Conservation (phyloP, 2,797 vertebrate species). For the Propithecus deckenii region DNA sequence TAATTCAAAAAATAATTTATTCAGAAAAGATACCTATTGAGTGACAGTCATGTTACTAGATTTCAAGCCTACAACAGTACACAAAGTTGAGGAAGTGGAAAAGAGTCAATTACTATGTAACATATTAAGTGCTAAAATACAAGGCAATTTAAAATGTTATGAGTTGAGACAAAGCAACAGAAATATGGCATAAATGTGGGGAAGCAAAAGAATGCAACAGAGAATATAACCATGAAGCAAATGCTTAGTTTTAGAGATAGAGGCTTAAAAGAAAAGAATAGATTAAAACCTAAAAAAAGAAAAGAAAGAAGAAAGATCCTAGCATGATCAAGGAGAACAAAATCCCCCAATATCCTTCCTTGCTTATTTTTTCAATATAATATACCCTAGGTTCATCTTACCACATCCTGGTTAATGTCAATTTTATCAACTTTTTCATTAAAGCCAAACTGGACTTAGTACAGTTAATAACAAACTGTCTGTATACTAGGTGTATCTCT, state of each 20-base stretch:
- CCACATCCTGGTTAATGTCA: neutral
- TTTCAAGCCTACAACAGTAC: neutral
- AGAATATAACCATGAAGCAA: neutral
- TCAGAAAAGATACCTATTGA: neutral
- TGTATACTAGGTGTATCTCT: neutral
- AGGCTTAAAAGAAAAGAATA: conserved; percentile 73
- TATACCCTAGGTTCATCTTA: conserved; percentile 83
- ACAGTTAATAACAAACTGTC: neutral
- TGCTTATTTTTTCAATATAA: neutral
- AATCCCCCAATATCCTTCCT: neutral
- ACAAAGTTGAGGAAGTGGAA: neutral
- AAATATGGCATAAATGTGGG: neutral
- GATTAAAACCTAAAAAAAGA: neutral
- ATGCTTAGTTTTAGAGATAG: neutral
- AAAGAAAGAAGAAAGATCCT: neutral
- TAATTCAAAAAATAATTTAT: neutral
- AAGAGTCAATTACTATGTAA: neutral
- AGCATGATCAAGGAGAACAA: neutral
- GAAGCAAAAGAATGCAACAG: neutral
- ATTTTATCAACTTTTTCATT: neutral
- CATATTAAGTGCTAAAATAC: neutral
- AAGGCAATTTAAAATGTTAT: neutral
- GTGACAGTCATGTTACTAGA: neutral
- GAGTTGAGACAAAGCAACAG: neutral
- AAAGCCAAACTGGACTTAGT: neutral